Percentiles rank a stretch among this genome's conserved stretches.
Evolutionary conservation across 92 coral and sea anemone species (phyloP).

Genomic region (Zoanthus solanderi): DNA sequence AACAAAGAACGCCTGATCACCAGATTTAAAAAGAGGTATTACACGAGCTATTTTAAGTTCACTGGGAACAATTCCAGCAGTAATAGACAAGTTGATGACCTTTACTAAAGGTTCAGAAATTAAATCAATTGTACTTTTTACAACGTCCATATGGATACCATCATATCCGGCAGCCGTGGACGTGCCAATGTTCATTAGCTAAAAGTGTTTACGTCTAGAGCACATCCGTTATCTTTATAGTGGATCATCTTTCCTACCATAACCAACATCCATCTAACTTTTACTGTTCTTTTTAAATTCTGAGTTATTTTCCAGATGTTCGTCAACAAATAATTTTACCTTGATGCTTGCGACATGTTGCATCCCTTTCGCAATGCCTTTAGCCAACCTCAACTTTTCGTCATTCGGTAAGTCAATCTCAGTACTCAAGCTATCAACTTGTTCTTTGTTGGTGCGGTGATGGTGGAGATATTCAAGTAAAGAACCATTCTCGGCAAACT

Average conservation of each 20-base stretch:
- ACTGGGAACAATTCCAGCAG: no score
- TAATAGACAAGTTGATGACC: no score
- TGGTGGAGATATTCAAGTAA: constrained; percentile 30
- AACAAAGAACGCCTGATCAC: no score
- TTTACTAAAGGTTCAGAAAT: background rate
- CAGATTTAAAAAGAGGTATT: no score
- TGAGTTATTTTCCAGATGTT: background rate
- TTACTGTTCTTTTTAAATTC: background rate
- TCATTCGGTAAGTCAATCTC: constrained; percentile 18
- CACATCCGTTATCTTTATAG: no score
- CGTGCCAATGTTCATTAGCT: background rate
- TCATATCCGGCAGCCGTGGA: background rate
- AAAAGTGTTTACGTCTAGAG: no score
- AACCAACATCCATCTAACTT: no score
- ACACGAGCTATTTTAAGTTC: no score
- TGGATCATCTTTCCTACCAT: background rate
- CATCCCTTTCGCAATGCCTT: constrained; percentile 42
- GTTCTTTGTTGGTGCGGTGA: constrained; percentile 15
- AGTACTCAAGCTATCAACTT: background rate
- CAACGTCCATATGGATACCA: no score
- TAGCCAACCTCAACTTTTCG: constrained; percentile 27
- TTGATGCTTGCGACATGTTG: constrained; percentile 28
- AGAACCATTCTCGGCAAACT: constrained; percentile 33
- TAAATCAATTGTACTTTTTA: background rate
- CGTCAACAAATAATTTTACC: background rate